Evolutionary conservation across 2,888 invertebrate species (phyloP), one percentile per base, ranked within the genome.

Genomic region (Drosophila neutralis): DNA sequence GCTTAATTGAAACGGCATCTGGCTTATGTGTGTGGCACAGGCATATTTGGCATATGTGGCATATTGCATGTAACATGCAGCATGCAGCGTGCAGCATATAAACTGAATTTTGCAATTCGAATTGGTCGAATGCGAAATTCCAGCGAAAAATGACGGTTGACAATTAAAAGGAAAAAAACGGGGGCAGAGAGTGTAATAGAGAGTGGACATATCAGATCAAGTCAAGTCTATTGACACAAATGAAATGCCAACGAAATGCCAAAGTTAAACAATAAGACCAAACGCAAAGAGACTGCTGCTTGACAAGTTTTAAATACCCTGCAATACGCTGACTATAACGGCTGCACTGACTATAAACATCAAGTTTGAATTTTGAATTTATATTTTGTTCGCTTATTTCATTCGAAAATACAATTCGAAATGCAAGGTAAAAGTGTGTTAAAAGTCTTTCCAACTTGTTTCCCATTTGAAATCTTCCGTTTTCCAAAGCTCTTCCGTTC

Each of bases 191-290:
- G 21, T 7, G 15, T 8, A 4, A 15, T 24, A 13, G 21, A 24
- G 24, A 15, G 21, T 2, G 21, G 13, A 13, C 45, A 45, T 8
- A 45, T 24, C 21, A 45, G 13, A 45, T 21, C 45, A 24, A 24
- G 21, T 45, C 7, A 24, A 45, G 15, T 45, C 45, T 45, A 45
- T 45, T 24, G 45, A 24, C 45, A 45, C 45, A 45, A 45, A 45
- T 45, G 45, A 45, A 69, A 24, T 27, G 38, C 33, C 53, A 70
- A 58, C 38, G 31, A 40, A 36, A 67, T 27, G 10, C 33, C 45
- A 45, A 45, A 45, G 45, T 24, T 24, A 24, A 45, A 45, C 45
- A 45, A 45, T 45, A 24, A 45, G 15, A 24, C 21, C 15, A 24
- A 42, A 42, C 21, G 21, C 21, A 42, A 42, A 42, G 11, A 11